phyloP scores from a whole-genome alignment of 2,888 invertebrate species.

The Invenusta paracnida region DNA sequence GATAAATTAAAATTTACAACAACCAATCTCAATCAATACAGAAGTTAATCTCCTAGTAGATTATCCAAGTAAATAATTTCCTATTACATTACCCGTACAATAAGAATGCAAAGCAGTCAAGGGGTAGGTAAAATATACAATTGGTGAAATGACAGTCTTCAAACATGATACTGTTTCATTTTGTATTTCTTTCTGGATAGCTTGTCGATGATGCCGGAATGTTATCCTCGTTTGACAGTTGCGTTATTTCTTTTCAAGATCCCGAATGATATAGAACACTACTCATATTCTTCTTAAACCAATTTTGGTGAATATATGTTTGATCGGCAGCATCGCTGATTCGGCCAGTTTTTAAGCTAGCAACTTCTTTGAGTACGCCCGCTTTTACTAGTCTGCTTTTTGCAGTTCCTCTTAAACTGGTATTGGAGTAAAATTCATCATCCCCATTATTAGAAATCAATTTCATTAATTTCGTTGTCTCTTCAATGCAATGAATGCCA shows the following conservation, averaged over 20 bases:
- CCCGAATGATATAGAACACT: background rate
- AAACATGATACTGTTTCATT: background rate
- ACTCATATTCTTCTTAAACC: background rate
- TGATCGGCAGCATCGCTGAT: background rate
- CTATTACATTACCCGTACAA: too few species aligned
- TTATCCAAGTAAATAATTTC: background rate
- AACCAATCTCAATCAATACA: background rate
- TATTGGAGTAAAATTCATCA: background rate
- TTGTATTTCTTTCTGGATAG: background rate
- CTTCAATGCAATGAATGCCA: background rate
- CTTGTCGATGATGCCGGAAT: background rate
- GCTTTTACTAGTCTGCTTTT: background rate
- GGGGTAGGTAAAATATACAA: background rate
- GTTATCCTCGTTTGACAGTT: background rate
- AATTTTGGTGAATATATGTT: background rate
- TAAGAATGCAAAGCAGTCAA: background rate
- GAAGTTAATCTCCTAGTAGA: background rate
- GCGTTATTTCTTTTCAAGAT: background rate
- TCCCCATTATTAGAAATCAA: background rate
- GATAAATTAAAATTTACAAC: background rate
- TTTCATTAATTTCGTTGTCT: background rate
- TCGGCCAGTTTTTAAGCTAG: background rate
- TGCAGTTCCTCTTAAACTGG: background rate
- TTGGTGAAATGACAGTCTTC: background rate
- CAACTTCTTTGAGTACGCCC: background rate